A percentile compares a stretch with the other conserved stretches of the same genome.
These are phyloP conservation scores for Geodia barretti DNA, from an alignment of 37 sponge, comb jelly and placozoan species.

Conservation along the genomic window DNA sequence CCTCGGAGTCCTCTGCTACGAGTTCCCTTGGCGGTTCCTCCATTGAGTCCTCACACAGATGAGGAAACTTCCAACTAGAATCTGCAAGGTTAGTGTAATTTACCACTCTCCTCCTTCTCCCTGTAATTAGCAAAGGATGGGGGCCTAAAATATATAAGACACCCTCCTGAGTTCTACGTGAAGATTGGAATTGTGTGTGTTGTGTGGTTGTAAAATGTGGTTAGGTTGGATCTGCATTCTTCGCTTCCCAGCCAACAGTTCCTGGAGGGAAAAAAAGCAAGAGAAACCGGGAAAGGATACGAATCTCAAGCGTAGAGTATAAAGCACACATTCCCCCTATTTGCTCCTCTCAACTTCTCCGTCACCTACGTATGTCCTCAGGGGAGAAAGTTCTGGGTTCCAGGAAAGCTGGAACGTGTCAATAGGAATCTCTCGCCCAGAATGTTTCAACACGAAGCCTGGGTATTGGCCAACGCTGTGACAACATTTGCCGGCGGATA, in stretches of 20 bases:
- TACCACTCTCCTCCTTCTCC: no score
- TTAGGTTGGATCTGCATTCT: no score
- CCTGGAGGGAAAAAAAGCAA: slow-evolving; percentile 77
- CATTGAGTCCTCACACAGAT: slow-evolving; percentile 84
- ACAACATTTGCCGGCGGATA: slow-evolving; percentile 28
- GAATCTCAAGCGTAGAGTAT: slow-evolving; percentile 68
- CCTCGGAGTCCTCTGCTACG: slow-evolving; percentile 96
- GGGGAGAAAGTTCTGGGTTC: no score
- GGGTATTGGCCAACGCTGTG: slow-evolving; percentile 78
- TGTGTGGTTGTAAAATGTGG: slow-evolving; percentile 29
- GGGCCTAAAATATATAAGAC: no score
- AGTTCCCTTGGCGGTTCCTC: slow-evolving; percentile 93
- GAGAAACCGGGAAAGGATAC: no score
- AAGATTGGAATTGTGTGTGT: no score
- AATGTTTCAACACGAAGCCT: slow-evolving; percentile 77
- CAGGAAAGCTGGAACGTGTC: slow-evolving; percentile 57
- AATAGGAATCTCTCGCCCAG: slow-evolving; percentile 58
- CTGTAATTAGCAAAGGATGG: no score
- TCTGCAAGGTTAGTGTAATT: slow-evolving; percentile 63
- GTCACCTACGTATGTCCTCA: no score
- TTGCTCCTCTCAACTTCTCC: not conserved
- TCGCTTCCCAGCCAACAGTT: slow-evolving; percentile 82
- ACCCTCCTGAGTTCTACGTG: no score
- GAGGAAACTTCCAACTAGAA: slow-evolving; percentile 83
- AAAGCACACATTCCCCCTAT: not conserved